Evolutionary conservation across 2,888 invertebrate genomes (phyloP).

Genomic region (Tholera decimalis): DNA sequence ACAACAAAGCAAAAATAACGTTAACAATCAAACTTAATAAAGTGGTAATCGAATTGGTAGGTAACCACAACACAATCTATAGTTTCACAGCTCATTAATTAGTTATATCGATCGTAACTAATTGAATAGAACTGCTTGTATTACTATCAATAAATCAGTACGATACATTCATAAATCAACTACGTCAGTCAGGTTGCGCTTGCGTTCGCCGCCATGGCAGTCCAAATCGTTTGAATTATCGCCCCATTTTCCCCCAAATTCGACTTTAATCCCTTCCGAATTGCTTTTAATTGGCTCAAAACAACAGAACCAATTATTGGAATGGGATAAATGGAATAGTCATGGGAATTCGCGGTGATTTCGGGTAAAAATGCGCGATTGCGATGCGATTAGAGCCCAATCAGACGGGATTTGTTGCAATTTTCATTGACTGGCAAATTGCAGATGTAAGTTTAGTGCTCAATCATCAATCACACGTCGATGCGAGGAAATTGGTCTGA

Average conservation of each 20-base stretch:
- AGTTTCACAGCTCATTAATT: slow-evolving; percentile 67
- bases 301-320: slow-evolving; percentile 80
- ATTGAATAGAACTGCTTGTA: slow-evolving; percentile 83
- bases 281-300: slow-evolving; percentile 87
- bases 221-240: slow-evolving; percentile 85
- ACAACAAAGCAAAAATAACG: slow-evolving; percentile 4
- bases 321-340: slow-evolving; percentile 83
- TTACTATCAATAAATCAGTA: slow-evolving; percentile 82
- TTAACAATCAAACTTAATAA: slow-evolving; percentile 40
- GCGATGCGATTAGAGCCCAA: slow-evolving; percentile 83
- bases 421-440: slow-evolving; percentile 91
- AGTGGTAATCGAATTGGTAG: slow-evolving; percentile 44
- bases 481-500: slow-evolving; percentile 68
- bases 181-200: slow-evolving; percentile 70
- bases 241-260: slow-evolving; percentile 77
- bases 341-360: slow-evolving; percentile 83
- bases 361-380: slow-evolving; percentile 77
- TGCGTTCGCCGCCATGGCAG: slow-evolving; percentile 75
- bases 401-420: slow-evolving; percentile 86
- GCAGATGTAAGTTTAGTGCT: slow-evolving; percentile 75
- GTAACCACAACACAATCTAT: slow-evolving; percentile 51
- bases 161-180: slow-evolving; percentile 79
- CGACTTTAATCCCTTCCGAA: slow-evolving; percentile 81
- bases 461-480: slow-evolving; percentile 83
- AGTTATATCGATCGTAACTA: slow-evolving; percentile 63